These are phyloP conservation scores for Hoplodrina blanda DNA, from an alignment of 2,888 invertebrate genomes.

Conservation along the genomic window DNA sequence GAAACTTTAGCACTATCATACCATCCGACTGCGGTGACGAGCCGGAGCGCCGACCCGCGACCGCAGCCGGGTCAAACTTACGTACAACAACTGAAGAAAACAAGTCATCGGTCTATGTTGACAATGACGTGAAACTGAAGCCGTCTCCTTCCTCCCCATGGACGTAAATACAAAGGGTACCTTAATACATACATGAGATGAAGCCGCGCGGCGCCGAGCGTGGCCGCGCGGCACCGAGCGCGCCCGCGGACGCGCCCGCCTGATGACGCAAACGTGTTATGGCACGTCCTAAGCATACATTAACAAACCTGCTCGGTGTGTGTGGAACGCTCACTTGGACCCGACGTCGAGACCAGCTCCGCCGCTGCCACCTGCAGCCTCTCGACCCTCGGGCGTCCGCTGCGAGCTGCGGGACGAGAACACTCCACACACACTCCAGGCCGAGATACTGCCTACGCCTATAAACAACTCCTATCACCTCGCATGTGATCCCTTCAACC, in stretches of 20 bases:
- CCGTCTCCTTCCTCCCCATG: slow-evolving; percentile 64
- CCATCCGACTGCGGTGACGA: slow-evolving; percentile 36
- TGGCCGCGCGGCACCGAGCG: slow-evolving; percentile 17
- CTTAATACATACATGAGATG: slow-evolving; percentile 68
- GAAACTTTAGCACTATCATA: slow-evolving; percentile 62
- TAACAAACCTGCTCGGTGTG: slow-evolving; percentile 39
- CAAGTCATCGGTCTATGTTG: slow-evolving; percentile 41
- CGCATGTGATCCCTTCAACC: slow-evolving; percentile 87
- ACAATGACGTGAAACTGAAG: slow-evolving; percentile 61
- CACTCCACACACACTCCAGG: slow-evolving; percentile 48
- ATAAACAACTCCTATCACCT: slow-evolving; percentile 75
- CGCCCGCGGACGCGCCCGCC: slow-evolving; percentile 17
- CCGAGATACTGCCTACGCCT: slow-evolving; percentile 66
- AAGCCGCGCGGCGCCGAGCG: slow-evolving; percentile 34
- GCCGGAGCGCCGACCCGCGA: slow-evolving; percentile 35
- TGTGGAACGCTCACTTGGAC: slow-evolving; percentile 9
- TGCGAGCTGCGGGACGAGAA: neutral
- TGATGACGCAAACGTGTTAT: slow-evolving; percentile 69
- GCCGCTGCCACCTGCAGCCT: neutral
- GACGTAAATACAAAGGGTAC: slow-evolving; percentile 75
- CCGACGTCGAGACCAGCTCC: slow-evolving; percentile 1
- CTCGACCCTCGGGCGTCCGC: neutral
- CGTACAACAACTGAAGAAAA: slow-evolving; percentile 62
- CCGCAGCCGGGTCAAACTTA: slow-evolving; percentile 54
- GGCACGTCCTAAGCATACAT: slow-evolving; percentile 76